phyloP scores from a whole-genome alignment of 2,888 invertebrate genomes.

The Lycocerus yunnanus region DNA sequence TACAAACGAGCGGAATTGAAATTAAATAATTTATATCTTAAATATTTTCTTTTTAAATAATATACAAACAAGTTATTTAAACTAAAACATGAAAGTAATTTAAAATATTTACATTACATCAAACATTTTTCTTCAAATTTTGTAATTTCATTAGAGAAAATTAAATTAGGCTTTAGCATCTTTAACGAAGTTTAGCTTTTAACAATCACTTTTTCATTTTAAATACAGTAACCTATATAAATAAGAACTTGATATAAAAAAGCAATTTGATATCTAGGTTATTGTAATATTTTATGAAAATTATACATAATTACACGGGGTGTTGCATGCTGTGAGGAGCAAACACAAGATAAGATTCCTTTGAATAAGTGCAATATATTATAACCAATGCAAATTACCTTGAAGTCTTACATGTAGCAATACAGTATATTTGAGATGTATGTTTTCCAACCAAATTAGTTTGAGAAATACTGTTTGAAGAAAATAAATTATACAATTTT shows the following conservation, averaged over 20 bases:
- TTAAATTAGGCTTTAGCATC: background rate
- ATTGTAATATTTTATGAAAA: background rate
- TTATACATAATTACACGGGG: background rate
- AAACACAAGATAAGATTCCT: background rate
- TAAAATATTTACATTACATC: background rate
- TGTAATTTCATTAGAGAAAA: background rate
- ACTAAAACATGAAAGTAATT: background rate
- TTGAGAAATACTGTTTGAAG: too few species aligned
- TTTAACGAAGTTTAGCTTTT: background rate
- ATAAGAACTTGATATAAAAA: background rate
- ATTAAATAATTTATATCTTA: background rate
- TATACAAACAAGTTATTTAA: background rate
- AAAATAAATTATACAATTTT: too few species aligned
- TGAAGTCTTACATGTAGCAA: too few species aligned
- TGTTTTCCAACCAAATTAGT: too few species aligned
- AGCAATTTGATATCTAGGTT: background rate
- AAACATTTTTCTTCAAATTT: background rate
- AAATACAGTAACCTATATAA: background rate
- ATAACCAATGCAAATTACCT: too few species aligned
- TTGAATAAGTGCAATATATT: background rate
- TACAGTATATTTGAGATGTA: too few species aligned
- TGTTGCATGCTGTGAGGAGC: too few species aligned
- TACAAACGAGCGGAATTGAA: background rate
- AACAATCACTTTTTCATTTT: background rate
- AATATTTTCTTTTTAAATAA: background rate